Evolutionary conservation across 2,113 vertebrate genomes (phyloP), one percentile per base, ranked within the genome.

Genomic region (Excalfactoria chinensis): DNA sequence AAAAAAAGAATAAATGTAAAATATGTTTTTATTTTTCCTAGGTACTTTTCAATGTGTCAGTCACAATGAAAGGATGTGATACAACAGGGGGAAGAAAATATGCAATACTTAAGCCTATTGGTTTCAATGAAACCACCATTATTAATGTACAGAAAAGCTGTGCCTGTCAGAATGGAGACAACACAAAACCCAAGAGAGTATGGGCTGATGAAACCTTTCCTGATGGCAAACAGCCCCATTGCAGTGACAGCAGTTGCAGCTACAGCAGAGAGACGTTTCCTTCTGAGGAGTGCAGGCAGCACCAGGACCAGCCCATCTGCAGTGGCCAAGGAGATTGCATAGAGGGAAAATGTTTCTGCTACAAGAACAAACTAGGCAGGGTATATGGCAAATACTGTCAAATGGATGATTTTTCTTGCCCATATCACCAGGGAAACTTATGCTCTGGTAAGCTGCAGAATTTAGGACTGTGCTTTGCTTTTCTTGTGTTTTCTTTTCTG

Each of bases 361-460:
- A 98, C 78, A 97, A 94, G 93, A 98, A 95, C 94, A 98, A 98
- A 67, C 97, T 99, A 13, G 99, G 99, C 82, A 97, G 94, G 72
- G 95, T 99, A 7, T 98, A 98, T 37, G 99, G 99, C 87, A 98
- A 98, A 96, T 98, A 99, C 97, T 99, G 99, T 82, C 98, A 99
- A 97, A 98, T 98, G 81, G 99, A 99, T 66, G 98, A 99, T 92
- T 99, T 99, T 97, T 99, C 99, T 80, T 99, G 99, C 91, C 98
- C 98, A 0, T 99, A 99, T 88, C 81, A 98, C 51, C 95, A 97
- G 43, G 99, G 98, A 37, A 95, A 93, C 35, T 73, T 98, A 56
- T 99, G 99, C 97, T 99, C 98, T 94, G 99, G 99, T 99, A 95
- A 97, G 98, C 86, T 91, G 41, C n/a, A 79, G 84, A 30, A 2